Conservation (phyloP, 1,140 invertebrate species). For the Rhagoletis zephyria region DNA sequence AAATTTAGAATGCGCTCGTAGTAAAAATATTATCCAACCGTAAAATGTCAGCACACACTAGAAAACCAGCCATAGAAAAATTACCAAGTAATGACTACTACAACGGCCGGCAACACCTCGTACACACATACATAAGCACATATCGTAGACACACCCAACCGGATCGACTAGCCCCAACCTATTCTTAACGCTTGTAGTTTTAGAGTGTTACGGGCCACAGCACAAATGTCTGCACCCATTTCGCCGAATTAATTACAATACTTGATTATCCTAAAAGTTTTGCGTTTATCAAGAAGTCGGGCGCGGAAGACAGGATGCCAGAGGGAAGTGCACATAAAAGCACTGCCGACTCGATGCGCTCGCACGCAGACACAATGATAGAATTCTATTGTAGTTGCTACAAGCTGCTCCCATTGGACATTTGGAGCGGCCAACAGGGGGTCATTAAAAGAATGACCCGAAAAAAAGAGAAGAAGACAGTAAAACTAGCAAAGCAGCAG, state of each 20-base stretch:
- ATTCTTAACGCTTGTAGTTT: slow-evolving; percentile 23
- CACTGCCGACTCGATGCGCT: background rate
- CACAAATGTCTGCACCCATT: slow-evolving; percentile 57
- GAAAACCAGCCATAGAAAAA: slow-evolving; percentile 22
- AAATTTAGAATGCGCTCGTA: background rate
- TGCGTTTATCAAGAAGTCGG: slow-evolving; percentile 56
- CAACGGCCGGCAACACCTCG: background rate
- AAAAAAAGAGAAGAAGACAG: background rate
- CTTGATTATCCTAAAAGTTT: slow-evolving; percentile 59
- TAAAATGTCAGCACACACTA: slow-evolving; percentile 30
- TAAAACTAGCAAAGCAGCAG: background rate
- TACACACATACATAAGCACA: background rate
- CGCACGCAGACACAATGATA: slow-evolving; percentile 12
- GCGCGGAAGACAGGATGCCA: background rate
- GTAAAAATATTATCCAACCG: slow-evolving; percentile 32
- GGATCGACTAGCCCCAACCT: background rate
- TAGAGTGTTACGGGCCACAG: slow-evolving; percentile 52
- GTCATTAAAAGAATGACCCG: slow-evolving; percentile 32
- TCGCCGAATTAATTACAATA: slow-evolving; percentile 59
- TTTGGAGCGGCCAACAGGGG: background rate
- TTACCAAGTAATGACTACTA: background rate
- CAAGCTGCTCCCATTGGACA: slow-evolving; percentile 3
- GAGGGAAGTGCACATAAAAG: slow-evolving; percentile 20
- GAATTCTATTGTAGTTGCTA: background rate
- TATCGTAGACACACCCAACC: background rate